phyloP scores from a whole-genome alignment of 23 tunicate species.

The Trididemnum clinides region DNA sequence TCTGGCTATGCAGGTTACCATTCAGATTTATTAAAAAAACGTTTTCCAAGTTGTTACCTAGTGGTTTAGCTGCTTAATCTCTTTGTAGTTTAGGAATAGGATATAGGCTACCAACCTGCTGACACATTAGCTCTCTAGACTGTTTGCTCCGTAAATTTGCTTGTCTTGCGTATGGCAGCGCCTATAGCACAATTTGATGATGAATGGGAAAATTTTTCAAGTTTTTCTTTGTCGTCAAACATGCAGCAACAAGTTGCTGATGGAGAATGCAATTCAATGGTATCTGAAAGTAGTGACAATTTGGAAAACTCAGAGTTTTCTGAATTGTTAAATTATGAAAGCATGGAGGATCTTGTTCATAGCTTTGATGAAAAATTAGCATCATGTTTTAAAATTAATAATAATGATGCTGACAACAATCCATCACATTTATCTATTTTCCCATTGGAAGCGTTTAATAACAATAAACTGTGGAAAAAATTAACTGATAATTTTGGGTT shows the following conservation, averaged over 20 bases:
- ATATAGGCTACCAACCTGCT: no score
- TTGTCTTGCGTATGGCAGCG: slow-evolving; percentile 82
- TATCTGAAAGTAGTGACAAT: neutral
- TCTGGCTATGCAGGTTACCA: no score
- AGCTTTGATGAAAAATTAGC: slow-evolving; percentile 73
- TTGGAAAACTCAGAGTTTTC: neutral
- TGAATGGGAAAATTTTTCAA: slow-evolving; percentile 76
- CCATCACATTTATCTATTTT: neutral
- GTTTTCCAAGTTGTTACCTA: no score
- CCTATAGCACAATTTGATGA: slow-evolving; percentile 76
- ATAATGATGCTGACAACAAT: neutral
- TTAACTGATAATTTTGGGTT: slow-evolving; percentile 76
- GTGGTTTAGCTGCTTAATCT: no score
- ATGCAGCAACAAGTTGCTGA: neutral
- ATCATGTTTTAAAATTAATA: slow-evolving; percentile 37
- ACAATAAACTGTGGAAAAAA: slow-evolving; percentile 52
- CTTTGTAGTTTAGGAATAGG: no score
- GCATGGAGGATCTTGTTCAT: slow-evolving; percentile 81
- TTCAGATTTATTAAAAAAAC: no score
- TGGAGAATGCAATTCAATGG: neutral
- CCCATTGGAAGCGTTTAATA: neutral
- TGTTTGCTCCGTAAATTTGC: no score
- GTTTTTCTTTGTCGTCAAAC: slow-evolving; percentile 19
- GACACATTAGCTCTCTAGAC: no score
- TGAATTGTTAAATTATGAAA: slow-evolving; percentile 36